These are phyloP conservation scores for Eristalis tenax DNA, from an alignment of 2,888 invertebrate genomes.

Conservation along the genomic window DNA sequence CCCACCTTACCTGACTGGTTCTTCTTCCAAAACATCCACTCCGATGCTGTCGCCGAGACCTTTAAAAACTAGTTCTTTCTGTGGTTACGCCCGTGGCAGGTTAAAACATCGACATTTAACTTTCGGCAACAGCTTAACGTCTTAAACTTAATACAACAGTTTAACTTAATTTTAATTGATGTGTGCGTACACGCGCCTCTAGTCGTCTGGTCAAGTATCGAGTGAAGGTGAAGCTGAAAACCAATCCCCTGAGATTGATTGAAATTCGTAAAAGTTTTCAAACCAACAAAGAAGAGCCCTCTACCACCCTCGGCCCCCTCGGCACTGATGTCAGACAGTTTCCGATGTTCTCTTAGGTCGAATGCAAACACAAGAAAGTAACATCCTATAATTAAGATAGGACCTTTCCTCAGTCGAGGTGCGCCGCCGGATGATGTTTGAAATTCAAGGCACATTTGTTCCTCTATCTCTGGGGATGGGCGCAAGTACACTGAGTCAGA, in stretches of 20 bases:
- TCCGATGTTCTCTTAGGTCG: not conserved
- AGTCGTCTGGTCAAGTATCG: not conserved
- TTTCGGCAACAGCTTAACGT: not conserved
- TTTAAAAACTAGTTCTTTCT: too few species aligned
- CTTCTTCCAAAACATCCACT: too few species aligned
- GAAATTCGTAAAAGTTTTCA: slow-evolving; percentile 8
- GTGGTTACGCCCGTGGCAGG: not conserved
- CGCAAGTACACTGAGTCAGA: not conserved
- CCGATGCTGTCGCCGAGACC: too few species aligned
- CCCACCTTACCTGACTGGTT: too few species aligned
- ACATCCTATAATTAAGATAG: not conserved
- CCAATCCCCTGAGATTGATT: slow-evolving; percentile 29
- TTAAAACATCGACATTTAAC: not conserved
- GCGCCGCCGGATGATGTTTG: not conserved
- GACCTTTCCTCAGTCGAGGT: not conserved
- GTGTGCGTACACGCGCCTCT: not conserved
- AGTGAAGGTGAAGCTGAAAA: not conserved
- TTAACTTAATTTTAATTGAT: slow-evolving; percentile 19
- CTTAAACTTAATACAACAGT: not conserved
- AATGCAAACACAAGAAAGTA: not conserved
- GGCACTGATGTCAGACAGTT: not conserved
- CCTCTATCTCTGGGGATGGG: not conserved
- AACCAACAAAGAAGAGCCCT: not conserved
- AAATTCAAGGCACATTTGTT: slow-evolving; percentile 8
- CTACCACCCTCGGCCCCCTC: not conserved